Base-by-base conservation (phyloP, 2,113 vertebrate species). In the Cairina moschata region DNA sequence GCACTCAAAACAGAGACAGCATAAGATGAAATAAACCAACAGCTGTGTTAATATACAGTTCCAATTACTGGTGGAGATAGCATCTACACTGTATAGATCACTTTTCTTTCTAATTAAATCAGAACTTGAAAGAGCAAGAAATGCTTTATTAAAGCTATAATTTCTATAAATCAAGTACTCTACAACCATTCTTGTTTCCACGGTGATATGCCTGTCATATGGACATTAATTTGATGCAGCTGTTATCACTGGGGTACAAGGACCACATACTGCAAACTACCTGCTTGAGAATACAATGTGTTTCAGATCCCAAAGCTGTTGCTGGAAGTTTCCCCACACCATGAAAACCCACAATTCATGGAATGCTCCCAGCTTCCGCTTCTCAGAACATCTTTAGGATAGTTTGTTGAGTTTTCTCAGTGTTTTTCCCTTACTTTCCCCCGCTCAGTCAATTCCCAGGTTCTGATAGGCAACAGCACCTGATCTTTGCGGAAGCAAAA, bases 71-170 rank as follows among this genome's bases (percentile, higher is more conserved):
- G 52, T 81, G 44, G n/a, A 96, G 88, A 94, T 65, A 68, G 11
- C 56, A 92, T 71, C 91, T 59, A 81, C 38, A 28, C 76, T 32
- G 31, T 73, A 95, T 46, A 75, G 56, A 86, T 78, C 83, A 68
- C 42, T 88, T 48, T 69, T 65, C 50, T 86, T 91, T 74, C 75
- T 84, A 96, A 96, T 95, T 95, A 83, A 81, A 93, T 93, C 60
- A 93, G 50, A 93, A 88, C 76, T 88, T 72, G 60, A 93, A 94
- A 92, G 69, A 89, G 42, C 18, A 78, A 88, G 52, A 91, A 93
- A 84, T 88, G 60, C 60, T 86, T 94, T 93, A 86, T 88, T 88
- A 94, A 91, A 95, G 42, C 11, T 68, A 10, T 81, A 81, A 89
- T 92, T 96, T 93, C 88, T 81, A 78, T 91, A 95, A 91, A 93